These are phyloP conservation scores for Brachionus calyciflorus DNA, from an alignment of 1,140 invertebrate species.

Conservation along the genomic window DNA sequence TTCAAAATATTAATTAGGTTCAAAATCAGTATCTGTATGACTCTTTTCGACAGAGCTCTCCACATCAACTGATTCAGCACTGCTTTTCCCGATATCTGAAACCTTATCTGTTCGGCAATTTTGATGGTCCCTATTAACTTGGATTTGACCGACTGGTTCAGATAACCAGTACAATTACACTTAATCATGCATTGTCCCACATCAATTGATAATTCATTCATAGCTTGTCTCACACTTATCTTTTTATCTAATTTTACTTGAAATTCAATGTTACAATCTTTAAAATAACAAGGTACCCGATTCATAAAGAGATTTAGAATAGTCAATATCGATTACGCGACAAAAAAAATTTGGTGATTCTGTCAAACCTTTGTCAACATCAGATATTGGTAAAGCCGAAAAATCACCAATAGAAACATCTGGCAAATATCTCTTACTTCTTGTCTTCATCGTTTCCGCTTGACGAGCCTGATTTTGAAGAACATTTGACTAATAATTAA, in stretches of 20 bases:
- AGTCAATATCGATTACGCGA: background rate
- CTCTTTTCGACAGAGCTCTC: too few relatives aligned
- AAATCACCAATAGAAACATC: conserved; percentile 9
- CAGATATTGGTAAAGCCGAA: background rate
- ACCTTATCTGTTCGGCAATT: too few relatives aligned
- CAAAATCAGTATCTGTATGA: too few relatives aligned
- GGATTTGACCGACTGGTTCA: too few relatives aligned
- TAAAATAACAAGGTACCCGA: background rate
- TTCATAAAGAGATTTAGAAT: background rate
- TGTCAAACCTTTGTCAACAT: conserved; percentile 8
- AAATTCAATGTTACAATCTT: background rate
- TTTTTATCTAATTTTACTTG: background rate
- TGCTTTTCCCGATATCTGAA: too few relatives aligned
- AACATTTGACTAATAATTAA: background rate
- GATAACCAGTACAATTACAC: conserved; percentile 8
- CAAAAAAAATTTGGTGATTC: background rate
- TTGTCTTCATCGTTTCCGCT: conserved; percentile 4
- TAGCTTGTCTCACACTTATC: background rate
- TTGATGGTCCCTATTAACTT: too few relatives aligned
- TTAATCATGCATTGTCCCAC: conserved; percentile 13
- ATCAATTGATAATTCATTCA: background rate
- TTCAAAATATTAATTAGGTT: too few relatives aligned
- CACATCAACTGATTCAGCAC: too few relatives aligned
- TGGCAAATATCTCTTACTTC: background rate
- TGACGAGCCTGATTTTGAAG: background rate